A percentile compares a stretch with the other conserved stretches of the same genome.
Evolutionary conservation across 1,140 invertebrate species (phyloP).

Genomic region (Agrypnia vestita): DNA sequence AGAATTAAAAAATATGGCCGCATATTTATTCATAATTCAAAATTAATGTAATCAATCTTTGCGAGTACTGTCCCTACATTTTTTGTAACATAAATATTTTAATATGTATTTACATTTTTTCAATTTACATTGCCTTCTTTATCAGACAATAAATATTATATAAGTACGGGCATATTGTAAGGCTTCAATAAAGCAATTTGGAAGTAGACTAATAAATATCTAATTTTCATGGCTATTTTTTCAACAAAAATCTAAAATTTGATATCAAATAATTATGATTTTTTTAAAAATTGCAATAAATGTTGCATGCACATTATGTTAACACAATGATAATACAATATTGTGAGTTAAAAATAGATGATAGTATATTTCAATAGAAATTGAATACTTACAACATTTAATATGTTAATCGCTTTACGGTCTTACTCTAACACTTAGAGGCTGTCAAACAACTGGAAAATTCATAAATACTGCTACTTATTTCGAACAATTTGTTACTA

Average conservation of each 20-base stretch:
- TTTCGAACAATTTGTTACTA: constrained; percentile 35
- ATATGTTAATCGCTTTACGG: constrained; percentile 1
- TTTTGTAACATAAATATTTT: constrained; percentile 5
- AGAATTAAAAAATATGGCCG: constrained; percentile 44
- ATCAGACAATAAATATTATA: not conserved
- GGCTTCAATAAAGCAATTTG: not conserved
- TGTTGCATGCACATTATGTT: constrained; percentile 7
- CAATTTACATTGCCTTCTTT: not conserved
- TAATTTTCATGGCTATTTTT: too few relatives aligned
- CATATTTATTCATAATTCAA: constrained; percentile 30
- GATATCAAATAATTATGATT: not conserved
- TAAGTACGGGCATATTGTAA: constrained; percentile 31
- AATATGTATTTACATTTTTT: constrained; percentile 4
- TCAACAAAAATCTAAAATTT: not conserved
- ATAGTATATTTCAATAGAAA: constrained; percentile 23
- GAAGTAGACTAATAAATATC: too few relatives aligned
- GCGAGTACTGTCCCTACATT: constrained; percentile 45
- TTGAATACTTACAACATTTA: constrained; percentile 4
- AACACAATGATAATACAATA: constrained; percentile 4
- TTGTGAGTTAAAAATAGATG: not conserved
- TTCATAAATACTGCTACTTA: constrained; percentile 27
- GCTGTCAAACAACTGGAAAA: constrained; percentile 34
- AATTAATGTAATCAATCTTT: constrained; percentile 12
- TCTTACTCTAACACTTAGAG: constrained; percentile 22
- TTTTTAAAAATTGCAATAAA: not conserved